Percentiles rank a stretch among this genome's conserved stretches.
phyloP scores from a whole-genome alignment of 2,113 vertebrate species.

The Corydoras maculifer region DNA sequence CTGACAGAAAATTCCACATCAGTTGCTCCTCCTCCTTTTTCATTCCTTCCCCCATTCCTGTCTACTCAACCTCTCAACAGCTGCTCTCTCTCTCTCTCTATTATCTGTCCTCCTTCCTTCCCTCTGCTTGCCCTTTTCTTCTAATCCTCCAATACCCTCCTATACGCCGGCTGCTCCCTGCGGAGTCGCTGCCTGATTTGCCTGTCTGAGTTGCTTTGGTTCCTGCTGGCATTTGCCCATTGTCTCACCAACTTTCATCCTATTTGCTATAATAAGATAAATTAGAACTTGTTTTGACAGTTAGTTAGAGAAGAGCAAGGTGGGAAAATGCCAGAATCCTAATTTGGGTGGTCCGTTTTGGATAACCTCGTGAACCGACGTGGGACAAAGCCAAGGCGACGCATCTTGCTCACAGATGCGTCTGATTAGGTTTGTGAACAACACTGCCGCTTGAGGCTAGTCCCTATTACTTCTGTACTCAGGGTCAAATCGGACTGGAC shows the following conservation, averaged over 20 bases:
- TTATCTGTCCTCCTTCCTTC: slow-evolving; percentile 29
- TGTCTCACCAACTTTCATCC: slow-evolving; percentile 34
- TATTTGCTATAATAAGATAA: slow-evolving; percentile 33
- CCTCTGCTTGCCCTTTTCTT: slow-evolving; percentile 54
- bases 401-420: not conserved
- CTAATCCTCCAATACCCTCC: slow-evolving; percentile 63
- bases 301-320: slow-evolving; percentile 30
- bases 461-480: slow-evolving; percentile 27
- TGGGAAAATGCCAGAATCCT: slow-evolving; percentile 20
- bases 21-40: slow-evolving; percentile 5
- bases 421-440: slow-evolving; percentile 31
- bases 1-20: slow-evolving; percentile 36
- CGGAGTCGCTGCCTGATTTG: slow-evolving; percentile 23
- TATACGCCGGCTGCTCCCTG: slow-evolving; percentile 45
- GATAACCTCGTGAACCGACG: not conserved
- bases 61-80: slow-evolving; percentile 54
- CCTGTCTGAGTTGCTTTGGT: slow-evolving; percentile 20
- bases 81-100: slow-evolving; percentile 50
- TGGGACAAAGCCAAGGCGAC: not conserved
- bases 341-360: slow-evolving; percentile 13
- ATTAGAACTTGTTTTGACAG: slow-evolving; percentile 37
- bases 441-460: slow-evolving; percentile 19
- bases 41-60: slow-evolving; percentile 20
- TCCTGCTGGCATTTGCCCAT: slow-evolving; percentile 40
- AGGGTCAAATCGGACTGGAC: slow-evolving; percentile 41